phyloP scores from a whole-genome alignment of 2,113 vertebrate species.

The Corythoichthys haematopterus region DNA sequence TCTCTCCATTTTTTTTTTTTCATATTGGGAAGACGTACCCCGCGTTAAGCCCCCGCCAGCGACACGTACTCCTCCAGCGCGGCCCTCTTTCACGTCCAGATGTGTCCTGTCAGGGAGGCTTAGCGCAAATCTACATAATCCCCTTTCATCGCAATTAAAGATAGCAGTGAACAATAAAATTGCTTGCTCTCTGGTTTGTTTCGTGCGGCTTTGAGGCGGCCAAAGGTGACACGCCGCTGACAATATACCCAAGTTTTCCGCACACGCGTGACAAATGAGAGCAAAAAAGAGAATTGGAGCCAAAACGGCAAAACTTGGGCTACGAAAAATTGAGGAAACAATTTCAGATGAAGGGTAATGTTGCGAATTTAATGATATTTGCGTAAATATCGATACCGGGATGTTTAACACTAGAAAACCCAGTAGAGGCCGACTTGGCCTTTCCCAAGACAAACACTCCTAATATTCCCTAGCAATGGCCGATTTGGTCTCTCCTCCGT shows the following conservation, averaged over 20 bases:
- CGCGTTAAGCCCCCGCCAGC: slow-evolving; percentile 71
- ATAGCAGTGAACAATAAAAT: slow-evolving; percentile 82
- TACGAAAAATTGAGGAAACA: too few relatives aligned
- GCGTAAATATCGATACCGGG: too few relatives aligned
- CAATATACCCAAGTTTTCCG: slow-evolving; percentile 30
- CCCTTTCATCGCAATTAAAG: slow-evolving; percentile 80
- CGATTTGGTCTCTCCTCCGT: too few relatives aligned
- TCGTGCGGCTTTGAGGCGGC: slow-evolving; percentile 62
- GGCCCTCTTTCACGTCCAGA: slow-evolving; percentile 75
- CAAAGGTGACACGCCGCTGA: slow-evolving; percentile 38
- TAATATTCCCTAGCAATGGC: too few relatives aligned
- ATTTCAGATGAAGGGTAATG: too few relatives aligned
- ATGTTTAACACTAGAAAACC: too few relatives aligned
- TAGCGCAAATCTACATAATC: slow-evolving; percentile 80
- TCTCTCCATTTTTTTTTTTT: not conserved
- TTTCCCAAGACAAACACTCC: too few relatives aligned
- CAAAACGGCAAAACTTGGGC: not conserved
- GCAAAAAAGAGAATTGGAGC: not conserved
- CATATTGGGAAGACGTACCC: slow-evolving; percentile 67
- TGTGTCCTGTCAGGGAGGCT: slow-evolving; percentile 76
- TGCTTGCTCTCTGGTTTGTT: slow-evolving; percentile 76
- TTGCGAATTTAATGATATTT: too few relatives aligned
- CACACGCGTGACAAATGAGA: not conserved
- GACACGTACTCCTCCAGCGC: slow-evolving; percentile 75
- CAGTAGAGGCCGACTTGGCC: too few relatives aligned